Evolutionary conservation across 2,888 invertebrate genomes (phyloP), one percentile per base, ranked within the genome.

Genomic region (Criorhina ranunculi): DNA sequence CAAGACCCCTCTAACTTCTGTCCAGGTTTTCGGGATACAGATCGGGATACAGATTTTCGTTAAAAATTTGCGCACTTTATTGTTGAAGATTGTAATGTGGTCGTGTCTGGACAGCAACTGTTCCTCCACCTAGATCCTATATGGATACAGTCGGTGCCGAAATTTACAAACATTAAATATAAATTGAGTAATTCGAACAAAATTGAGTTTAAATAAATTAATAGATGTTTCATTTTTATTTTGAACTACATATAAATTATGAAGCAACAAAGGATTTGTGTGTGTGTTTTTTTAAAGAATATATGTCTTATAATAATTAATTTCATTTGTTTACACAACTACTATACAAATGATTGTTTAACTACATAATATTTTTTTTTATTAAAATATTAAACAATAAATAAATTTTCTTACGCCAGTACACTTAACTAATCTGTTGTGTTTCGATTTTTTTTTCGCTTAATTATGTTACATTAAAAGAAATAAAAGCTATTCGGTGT

Each of bases 301-400:
- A 67, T 35, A 44, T 57, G 44, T n/a, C 72, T 78, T 53, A 76
- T 29, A 31, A 29, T 59, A 70, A 70, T 51, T 49, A 51, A 72
- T 49, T 40, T 78, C 66, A 64, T 64, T 69, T 75, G 67, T 69
- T 70, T 80, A 70, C 67, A 69, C 9, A 70, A 85, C 49, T 75
- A 66, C 70, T 79, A 85, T 70, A 79, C 79, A 85, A 67, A 66
- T 75, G 42, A 73, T 49, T 67, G 49, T 46, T 37, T 31, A 57
- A 33, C 53, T 75, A 37, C 33, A 35, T 62, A 40, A 51, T 49
- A 59, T 40, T 29, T 9, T 40, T 29, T 9, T 55, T n/a, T 8
- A 73, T 78, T 67, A 55, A 53, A 69, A 69, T 40, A 57, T 76
- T 64, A 81, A 70, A 81, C 57, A 79, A 83, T 83, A 83, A 79